These are phyloP conservation scores for Frankliniella fusca DNA, from an alignment of 2,888 invertebrate species.

Conservation along the genomic window DNA sequence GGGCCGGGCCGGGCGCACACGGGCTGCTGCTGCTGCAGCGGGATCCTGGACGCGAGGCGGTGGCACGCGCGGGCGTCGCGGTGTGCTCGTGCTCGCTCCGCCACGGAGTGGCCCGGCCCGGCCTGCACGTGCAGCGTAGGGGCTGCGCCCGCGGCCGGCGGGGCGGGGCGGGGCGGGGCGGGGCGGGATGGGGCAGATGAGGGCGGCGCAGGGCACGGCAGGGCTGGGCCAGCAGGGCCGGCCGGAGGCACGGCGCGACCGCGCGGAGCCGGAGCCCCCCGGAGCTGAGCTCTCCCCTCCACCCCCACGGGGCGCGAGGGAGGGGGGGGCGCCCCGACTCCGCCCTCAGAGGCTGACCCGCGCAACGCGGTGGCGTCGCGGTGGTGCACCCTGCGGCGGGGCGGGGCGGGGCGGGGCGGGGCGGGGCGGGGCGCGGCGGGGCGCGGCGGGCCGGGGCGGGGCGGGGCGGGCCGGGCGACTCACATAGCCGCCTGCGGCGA, in stretches of 20 bases:
- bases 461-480: background rate
- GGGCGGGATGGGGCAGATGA: background rate
- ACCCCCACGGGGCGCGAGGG: too few species aligned
- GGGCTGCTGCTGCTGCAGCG: background rate
- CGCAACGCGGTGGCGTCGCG: constrained; percentile 31
- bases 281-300: too few species aligned
- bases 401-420: background rate
- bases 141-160: background rate
- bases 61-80: background rate
- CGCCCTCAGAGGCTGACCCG: background rate
- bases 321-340: too few species aligned
- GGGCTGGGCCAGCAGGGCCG: background rate
- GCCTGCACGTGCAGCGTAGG: background rate
- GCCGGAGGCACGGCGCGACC: background rate
- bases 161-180: background rate
- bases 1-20: background rate
- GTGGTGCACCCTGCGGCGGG: constrained; percentile 30
- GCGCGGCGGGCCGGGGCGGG: background rate
- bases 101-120: background rate
- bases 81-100: background rate
- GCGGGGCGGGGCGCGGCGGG: background rate
- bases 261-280: too few species aligned
- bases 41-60: background rate
- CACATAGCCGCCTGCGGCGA: background rate
- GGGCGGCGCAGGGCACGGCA: background rate